These are phyloP conservation scores for Drosophila ogumai DNA, from an alignment of 1,140 invertebrate species.

Conservation along the genomic window DNA sequence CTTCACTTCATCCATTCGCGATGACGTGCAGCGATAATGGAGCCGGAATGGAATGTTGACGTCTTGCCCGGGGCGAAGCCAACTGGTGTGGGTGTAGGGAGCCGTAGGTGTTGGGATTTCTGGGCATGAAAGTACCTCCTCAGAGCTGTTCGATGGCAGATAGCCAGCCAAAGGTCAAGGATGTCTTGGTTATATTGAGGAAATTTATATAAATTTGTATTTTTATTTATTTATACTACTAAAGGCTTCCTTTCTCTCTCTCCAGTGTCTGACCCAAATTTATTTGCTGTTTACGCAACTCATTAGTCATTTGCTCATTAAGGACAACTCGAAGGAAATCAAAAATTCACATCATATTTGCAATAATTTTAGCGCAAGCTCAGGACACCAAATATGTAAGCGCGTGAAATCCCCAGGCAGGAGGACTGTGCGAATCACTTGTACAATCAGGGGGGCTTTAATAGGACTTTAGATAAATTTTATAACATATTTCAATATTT, in stretches of 20 bases:
- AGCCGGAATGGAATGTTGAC: constrained; percentile 70
- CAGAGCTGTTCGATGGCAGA: constrained; percentile 29
- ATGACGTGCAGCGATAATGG: constrained; percentile 79
- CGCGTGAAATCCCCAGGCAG: constrained; percentile 48
- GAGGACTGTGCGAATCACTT: constrained; percentile 1
- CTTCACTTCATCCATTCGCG: constrained; percentile 33
- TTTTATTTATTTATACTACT: background rate
- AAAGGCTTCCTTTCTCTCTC: background rate
- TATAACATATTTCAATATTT: too few species aligned
- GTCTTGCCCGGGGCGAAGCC: constrained; percentile 37
- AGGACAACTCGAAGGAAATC: constrained; percentile 19
- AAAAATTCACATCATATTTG: constrained; percentile 74
- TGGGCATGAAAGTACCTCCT: constrained; percentile 25
- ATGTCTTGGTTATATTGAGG: constrained; percentile 33
- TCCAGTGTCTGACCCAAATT: constrained; percentile 24
- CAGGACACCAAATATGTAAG: constrained; percentile 46
- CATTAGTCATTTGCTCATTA: constrained; percentile 65
- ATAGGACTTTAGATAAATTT: background rate
- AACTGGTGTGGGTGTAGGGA: constrained; percentile 60
- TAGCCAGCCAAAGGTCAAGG: constrained; percentile 63
- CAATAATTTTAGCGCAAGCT: constrained; percentile 55
- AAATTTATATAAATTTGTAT: background rate
- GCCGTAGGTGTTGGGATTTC: constrained; percentile 64
- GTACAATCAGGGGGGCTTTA: background rate
- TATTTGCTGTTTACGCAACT: constrained; percentile 29